These are phyloP conservation scores for Chloroclysta siterata DNA, from an alignment of 2,888 invertebrate genomes.

Conservation along the genomic window DNA sequence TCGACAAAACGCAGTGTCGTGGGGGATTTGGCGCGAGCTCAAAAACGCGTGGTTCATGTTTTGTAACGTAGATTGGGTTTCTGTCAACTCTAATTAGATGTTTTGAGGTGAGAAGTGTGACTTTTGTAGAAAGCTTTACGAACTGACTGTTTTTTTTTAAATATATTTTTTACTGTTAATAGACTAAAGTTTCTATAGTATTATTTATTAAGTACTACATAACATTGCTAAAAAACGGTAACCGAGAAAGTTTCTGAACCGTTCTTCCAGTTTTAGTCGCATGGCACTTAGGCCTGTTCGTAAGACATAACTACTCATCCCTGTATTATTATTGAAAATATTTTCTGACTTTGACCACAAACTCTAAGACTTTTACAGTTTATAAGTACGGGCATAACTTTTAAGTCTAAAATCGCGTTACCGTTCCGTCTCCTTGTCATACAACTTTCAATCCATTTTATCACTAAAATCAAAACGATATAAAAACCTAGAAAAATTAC, in stretches of 20 bases:
- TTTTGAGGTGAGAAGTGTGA: conserved; percentile 2
- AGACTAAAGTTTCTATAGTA: too few species aligned
- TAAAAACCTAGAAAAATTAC: conserved; percentile 33
- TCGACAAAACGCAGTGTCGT: conserved; percentile 72
- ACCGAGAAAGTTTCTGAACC: too few species aligned
- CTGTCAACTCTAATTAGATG: conserved; percentile 15
- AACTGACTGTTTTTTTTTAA: not conserved
- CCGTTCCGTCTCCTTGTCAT: not conserved
- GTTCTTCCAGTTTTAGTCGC: too few species aligned
- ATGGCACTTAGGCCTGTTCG: too few species aligned
- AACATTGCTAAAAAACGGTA: too few species aligned
- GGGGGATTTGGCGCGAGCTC: conserved; percentile 53
- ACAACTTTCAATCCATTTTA: not conserved
- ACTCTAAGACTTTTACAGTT: too few species aligned
- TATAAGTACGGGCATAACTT: not conserved
- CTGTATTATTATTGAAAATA: not conserved
- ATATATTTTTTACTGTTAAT: too few species aligned
- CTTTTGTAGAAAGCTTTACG: not conserved
- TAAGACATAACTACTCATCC: too few species aligned
- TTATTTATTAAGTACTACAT: too few species aligned
- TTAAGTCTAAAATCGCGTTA: not conserved
- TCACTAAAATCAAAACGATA: conserved; percentile 29
- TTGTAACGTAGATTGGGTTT: conserved; percentile 26
- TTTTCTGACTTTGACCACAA: too few species aligned
- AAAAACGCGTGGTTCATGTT: conserved; percentile 20